Conservation (phyloP, 2,797 vertebrate genomes). For the Falco rusticolus region DNA sequence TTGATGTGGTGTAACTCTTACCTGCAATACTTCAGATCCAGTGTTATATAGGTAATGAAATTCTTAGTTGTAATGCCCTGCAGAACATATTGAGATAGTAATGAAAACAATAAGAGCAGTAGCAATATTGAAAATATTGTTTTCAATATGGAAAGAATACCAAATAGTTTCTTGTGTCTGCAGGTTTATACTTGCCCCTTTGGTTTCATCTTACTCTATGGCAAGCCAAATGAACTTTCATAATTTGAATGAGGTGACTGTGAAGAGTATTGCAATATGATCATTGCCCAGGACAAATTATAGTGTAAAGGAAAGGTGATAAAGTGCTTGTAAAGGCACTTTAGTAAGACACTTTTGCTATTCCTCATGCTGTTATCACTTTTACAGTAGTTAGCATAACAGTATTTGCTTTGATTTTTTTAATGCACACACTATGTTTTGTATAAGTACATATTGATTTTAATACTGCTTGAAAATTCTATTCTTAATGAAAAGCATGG, state of each 20-base stretch:
- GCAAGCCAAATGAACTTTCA: background rate
- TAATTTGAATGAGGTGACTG: background rate
- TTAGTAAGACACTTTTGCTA: background rate
- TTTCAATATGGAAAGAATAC: background rate
- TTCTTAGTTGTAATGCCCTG: conserved; percentile 4
- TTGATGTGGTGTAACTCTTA: background rate
- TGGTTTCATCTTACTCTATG: background rate
- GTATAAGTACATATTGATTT: conserved; percentile 29
- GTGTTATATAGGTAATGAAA: background rate
- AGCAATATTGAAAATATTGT: background rate
- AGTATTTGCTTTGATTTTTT: conserved; percentile 31
- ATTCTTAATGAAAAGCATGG: conserved; percentile 22
- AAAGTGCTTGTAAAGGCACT: background rate
- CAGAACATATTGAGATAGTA: background rate
- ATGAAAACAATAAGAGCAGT: background rate
- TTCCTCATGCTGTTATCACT: background rate
- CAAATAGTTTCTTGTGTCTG: background rate
- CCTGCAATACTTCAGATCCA: background rate
- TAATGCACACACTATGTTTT: background rate
- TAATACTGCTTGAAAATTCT: conserved; percentile 25
- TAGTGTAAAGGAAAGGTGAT: background rate
- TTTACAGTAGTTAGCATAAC: background rate
- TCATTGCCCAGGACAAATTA: background rate
- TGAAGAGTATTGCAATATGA: background rate
- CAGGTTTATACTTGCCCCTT: background rate